A percentile compares a stretch with the other conserved stretches of the same genome.
These are phyloP conservation scores for Lota lota DNA, from an alignment of 2,113 vertebrate genomes.

Conservation along the genomic window DNA sequence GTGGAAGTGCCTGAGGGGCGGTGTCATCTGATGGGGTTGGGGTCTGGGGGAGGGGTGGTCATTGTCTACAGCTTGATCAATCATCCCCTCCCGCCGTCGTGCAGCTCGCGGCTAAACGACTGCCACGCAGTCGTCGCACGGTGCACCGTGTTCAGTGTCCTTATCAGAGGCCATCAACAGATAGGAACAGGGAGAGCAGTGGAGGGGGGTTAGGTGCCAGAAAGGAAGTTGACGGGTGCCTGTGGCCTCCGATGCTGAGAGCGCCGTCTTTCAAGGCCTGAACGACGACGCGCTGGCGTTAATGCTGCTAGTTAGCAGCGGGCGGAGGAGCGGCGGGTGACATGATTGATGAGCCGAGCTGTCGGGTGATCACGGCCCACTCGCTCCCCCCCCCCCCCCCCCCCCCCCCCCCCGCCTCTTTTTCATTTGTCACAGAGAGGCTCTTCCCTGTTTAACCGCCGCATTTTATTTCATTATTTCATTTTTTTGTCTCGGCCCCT, in stretches of 20 bases:
- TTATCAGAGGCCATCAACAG: constrained; percentile 31
- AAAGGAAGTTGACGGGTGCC: constrained; percentile 28
- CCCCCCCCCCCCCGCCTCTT: constrained; percentile 71
- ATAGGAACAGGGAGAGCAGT: constrained; percentile 15
- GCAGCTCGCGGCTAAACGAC: too few species aligned
- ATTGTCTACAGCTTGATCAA: constrained; percentile 25
- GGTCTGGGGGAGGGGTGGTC: neutral
- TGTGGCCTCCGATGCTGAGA: constrained; percentile 38
- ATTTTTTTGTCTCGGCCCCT: constrained; percentile 54
- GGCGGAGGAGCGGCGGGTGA: constrained; percentile 62
- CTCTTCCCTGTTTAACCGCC: constrained; percentile 70
- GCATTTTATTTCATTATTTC: constrained; percentile 24
- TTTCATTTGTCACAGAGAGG: constrained; percentile 76
- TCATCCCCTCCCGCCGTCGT: constrained; percentile 13
- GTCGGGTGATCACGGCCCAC: constrained; percentile 78
- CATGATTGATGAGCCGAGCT: constrained; percentile 79
- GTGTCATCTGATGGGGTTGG: neutral
- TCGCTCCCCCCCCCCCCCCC: constrained; percentile 65
- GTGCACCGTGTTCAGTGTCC: constrained; percentile 12
- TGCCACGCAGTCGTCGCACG: too few species aligned
- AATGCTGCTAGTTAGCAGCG: constrained; percentile 65
- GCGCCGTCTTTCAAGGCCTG: constrained; percentile 43
- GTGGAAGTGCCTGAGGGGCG: constrained; percentile 1
- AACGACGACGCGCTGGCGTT: constrained; percentile 64
- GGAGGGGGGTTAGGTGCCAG: neutral